Evolutionary conservation across 2,113 vertebrate genomes (phyloP), one percentile per base, ranked within the genome.

Genomic region (Hippocampus zosterae): DNA sequence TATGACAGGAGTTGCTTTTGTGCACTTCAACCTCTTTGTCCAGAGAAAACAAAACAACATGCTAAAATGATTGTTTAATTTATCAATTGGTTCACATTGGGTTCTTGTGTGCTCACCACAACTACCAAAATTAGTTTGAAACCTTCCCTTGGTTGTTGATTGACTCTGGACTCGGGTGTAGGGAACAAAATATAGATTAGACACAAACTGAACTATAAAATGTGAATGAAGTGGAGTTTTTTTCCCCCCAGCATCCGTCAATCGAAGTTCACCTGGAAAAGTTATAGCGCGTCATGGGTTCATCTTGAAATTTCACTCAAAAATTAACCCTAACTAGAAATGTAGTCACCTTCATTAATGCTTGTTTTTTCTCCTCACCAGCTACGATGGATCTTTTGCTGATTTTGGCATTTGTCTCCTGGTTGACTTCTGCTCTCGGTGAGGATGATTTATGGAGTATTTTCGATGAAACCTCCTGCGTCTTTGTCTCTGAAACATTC

Each of bases 351-450:
- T 25, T 60, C 15, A 33, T 29, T 8, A 60, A 60, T 12, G 27
- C 13, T 33, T 37, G 3, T 42, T n/a, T 64, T 42, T 64, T 15
- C 42, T 73, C 56, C 44, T 66, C 53, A 63, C 29, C 74, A 91
- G 91, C 72, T 78, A 71, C 65, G 40, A 93, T 93, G 92, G 91
- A 92, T 57, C 76, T 91, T 23, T 73, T 82, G 65, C 53, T 86
- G 61, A 68, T 90, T 73, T 76, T 88, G 60, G 81, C 82, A 8
- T 70, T 93, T 57, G 80, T 84, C 79, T 85, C 81, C 41, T 88
- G 82, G 74, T 61, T 92, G 62, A 80, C 83, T 70, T 88, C 91
- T 71, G 89, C 84, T 15, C 70, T 92, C 7, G 92, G 92, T 93
- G 67, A 91, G 92, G 15, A 52, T 72, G 57, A 23, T 27, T 52